phyloP scores from a whole-genome alignment of 2,888 invertebrate species.

The Scaptomyza polygonia region DNA sequence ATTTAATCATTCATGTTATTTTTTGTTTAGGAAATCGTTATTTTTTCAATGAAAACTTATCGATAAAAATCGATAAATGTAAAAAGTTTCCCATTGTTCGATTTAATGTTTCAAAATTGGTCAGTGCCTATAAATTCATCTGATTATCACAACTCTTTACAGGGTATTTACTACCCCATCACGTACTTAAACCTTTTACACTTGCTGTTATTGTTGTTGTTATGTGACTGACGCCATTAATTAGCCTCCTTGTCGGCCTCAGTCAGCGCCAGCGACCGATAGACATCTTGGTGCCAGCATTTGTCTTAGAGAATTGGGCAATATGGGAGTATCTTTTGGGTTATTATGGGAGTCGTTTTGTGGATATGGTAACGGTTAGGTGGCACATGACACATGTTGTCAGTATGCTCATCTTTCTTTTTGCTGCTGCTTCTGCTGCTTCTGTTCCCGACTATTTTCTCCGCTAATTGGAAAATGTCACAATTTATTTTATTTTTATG shows the following conservation, averaged over 20 bases:
- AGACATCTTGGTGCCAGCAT: slow-evolving; percentile 78
- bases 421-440: slow-evolving; percentile 1
- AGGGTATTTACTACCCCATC: not conserved
- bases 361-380: slow-evolving; percentile 15
- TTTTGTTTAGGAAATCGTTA: not conserved
- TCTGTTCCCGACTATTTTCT: slow-evolving; percentile 57
- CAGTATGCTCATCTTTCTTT: slow-evolving; percentile 69
- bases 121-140: not conserved
- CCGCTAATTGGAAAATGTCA: slow-evolving; percentile 78
- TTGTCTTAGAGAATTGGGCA: slow-evolving; percentile 52
- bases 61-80: not conserved
- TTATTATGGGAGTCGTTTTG: not conserved
- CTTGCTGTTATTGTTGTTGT: slow-evolving; percentile 42
- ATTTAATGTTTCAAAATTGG: no score
- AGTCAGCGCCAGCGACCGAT: slow-evolving; percentile 54
- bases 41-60: no score
- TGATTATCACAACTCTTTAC: not conserved
- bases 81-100: no score
- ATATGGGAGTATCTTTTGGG: slow-evolving; percentile 5
- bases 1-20: no score
- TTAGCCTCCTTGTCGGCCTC: slow-evolving; percentile 61
- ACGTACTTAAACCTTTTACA: not conserved
- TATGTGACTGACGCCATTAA: slow-evolving; percentile 70
- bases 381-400: slow-evolving; percentile 74
- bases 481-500: slow-evolving; percentile 78